Base-by-base conservation (phyloP, 2,888 invertebrate genomes). In the Sericinus montela region DNA sequence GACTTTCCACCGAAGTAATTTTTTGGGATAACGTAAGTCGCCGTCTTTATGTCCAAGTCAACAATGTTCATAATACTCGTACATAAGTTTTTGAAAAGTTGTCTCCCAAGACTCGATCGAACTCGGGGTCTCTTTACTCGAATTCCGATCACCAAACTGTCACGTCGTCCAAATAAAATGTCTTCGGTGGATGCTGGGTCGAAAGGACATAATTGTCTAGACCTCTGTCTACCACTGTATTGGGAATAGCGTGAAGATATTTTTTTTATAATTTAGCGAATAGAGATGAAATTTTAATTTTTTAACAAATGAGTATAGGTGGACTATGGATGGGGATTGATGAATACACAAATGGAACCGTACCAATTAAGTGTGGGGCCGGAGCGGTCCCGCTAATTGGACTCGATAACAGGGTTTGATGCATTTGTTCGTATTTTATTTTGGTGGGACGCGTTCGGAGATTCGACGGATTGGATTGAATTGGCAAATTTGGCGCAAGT, bases 261-360 rank as follows among this genome's bases (percentile, higher is more conserved):
- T 29, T 29, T 10, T 10, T 30, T 3, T 30, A n/a, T 11, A n/a
- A 30, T 9, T n/a, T n/a, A n/a, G n/a, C n/a, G n/a, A n/a, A n/a
- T n/a, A n/a, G n/a, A 30, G 30, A 11, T 45, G 39, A 32, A 39
- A 46, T 35, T 41, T 57, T 29, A 48, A 32, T 32, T 13, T 32
- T 32, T 41, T n/a, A n/a, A 19, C 19, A 35, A 41, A 42, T 38
- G 37, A 15, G 32, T 36, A 41, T n/a, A 19, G 45, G 35, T 9
- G n/a, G 16, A 10, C 28, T 1, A n/a, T 28, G 36, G 65, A 57
- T 61, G 56, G 57, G 59, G 57, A 55, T 58, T 63, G 68, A 68
- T 74, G 72, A 72, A 70, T 72, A 72, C 69, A 59, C 69, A 63
- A 72, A 70, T 67, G 64, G 59, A 65, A 66, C 62, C 57, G 59